phyloP scores from a whole-genome alignment of 2,888 invertebrate species.

The Meteorus cinctellus region DNA sequence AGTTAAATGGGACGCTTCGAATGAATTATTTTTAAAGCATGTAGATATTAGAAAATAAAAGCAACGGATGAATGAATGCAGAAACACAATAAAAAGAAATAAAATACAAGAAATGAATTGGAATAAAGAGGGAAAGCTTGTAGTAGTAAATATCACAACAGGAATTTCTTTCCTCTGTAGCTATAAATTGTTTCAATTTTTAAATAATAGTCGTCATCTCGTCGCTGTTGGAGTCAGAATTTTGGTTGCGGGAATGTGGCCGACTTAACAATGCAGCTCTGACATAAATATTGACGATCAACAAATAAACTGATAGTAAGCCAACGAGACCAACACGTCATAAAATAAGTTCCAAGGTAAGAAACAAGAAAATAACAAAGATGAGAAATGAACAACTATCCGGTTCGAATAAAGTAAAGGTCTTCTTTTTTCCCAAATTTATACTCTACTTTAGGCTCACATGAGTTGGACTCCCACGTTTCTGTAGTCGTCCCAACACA shows the following conservation, averaged over 20 bases:
- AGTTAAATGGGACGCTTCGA: too few relatives aligned
- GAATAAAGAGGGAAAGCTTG: not conserved
- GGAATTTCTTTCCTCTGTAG: conserved; percentile 45
- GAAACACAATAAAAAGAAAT: not conserved
- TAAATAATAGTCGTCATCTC: conserved; percentile 50
- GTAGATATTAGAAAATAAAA: not conserved
- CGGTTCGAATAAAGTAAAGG: conserved; percentile 16
- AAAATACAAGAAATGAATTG: not conserved
- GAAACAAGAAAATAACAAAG: not conserved
- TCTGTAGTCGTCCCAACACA: conserved; percentile 13
- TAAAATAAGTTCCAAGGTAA: not conserved
- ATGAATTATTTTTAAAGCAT: too few relatives aligned
- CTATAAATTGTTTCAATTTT: conserved; percentile 56
- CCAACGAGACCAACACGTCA: not conserved
- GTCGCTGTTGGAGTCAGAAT: conserved; percentile 44
- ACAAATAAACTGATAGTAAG: conserved; percentile 21
- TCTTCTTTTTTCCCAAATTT: conserved; percentile 36
- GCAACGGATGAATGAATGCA: not conserved
- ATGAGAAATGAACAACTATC: not conserved
- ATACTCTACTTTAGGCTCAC: conserved; percentile 41
- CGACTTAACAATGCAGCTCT: conserved; percentile 48
- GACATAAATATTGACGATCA: conserved; percentile 47
- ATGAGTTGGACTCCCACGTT: conserved; percentile 39
- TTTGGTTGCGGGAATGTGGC: conserved; percentile 48
- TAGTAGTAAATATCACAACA: conserved; percentile 42